A percentile compares a stretch with the other conserved stretches of the same genome.
phyloP scores from a whole-genome alignment of 2,113 vertebrate species.

The Corapipo altera region DNA sequence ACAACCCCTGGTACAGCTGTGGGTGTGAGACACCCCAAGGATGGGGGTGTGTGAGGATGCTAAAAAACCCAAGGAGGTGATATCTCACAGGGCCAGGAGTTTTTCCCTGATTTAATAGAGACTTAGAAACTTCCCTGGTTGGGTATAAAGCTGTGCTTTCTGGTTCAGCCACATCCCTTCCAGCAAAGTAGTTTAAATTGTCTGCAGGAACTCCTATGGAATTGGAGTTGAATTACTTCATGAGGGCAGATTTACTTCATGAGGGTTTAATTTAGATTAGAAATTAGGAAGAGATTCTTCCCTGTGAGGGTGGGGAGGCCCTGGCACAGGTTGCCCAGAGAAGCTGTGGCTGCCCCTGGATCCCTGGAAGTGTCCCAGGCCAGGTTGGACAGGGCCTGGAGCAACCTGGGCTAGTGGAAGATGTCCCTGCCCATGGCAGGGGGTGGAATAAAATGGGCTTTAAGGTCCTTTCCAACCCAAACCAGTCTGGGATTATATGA shows the following conservation, averaged over 20 bases:
- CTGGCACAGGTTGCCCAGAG: background rate
- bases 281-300: background rate
- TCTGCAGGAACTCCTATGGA: background rate
- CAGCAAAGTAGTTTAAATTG: background rate
- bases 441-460: background rate
- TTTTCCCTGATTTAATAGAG: background rate
- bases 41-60: background rate
- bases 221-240: background rate
- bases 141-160: background rate
- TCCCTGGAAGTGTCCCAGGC: background rate
- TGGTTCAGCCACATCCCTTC: background rate
- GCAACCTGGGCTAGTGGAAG: background rate
- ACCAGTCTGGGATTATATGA: background rate
- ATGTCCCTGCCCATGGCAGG: background rate
- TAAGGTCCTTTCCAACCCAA: background rate
- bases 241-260: background rate
- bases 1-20: background rate
- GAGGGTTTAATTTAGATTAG: background rate
- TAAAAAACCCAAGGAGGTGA: background rate
- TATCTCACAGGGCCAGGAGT: background rate
- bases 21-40: background rate
- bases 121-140: background rate
- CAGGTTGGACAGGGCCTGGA: background rate
- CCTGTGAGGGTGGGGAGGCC: fast-evolving
- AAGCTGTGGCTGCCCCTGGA: background rate